phyloP scores from a whole-genome alignment of 2,888 invertebrate genomes.

The Phasia obesa region DNA sequence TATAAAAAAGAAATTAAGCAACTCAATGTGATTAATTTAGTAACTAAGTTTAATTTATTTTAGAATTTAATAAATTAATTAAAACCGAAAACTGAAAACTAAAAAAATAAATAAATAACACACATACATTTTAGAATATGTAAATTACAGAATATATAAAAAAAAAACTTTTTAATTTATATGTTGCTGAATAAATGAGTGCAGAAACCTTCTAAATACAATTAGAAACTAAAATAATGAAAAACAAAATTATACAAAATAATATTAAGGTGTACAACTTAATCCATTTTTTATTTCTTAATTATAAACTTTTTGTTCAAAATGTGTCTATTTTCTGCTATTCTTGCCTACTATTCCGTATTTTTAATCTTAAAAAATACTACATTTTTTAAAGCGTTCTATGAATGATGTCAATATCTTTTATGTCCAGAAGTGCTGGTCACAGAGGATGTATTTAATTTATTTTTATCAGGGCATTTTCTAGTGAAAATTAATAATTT shows the following conservation, averaged over 20 bases:
- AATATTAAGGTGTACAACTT: background rate
- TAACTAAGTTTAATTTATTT: slow-evolving; percentile 74
- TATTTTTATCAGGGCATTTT: too few relatives aligned
- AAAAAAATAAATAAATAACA: background rate
- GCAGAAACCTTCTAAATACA: slow-evolving; percentile 67
- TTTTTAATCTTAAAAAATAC: too few relatives aligned
- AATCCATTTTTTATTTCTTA: too few relatives aligned
- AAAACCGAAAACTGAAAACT: background rate
- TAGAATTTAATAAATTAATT: slow-evolving; percentile 34
- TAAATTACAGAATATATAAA: slow-evolving; percentile 13
- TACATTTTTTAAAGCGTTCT: too few relatives aligned
- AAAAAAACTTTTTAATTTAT: slow-evolving; percentile 19
- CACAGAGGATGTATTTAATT: too few relatives aligned
- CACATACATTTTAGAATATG: slow-evolving; percentile 45
- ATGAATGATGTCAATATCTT: too few relatives aligned
- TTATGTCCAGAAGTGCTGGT: too few relatives aligned
- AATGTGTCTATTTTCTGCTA: too few relatives aligned
- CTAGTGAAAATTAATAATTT: too few relatives aligned
- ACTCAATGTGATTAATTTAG: slow-evolving; percentile 81
- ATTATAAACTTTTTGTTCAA: too few relatives aligned
- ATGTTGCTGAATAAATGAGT: slow-evolving; percentile 70
- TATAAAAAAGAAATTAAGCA: slow-evolving; percentile 76
- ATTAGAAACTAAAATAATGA: slow-evolving; percentile 54
- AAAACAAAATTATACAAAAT: background rate
- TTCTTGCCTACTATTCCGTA: too few relatives aligned